These are phyloP conservation scores for Neoscelio sp. DNA, from an alignment of 2,888 invertebrate genomes.

Conservation along the genomic window DNA sequence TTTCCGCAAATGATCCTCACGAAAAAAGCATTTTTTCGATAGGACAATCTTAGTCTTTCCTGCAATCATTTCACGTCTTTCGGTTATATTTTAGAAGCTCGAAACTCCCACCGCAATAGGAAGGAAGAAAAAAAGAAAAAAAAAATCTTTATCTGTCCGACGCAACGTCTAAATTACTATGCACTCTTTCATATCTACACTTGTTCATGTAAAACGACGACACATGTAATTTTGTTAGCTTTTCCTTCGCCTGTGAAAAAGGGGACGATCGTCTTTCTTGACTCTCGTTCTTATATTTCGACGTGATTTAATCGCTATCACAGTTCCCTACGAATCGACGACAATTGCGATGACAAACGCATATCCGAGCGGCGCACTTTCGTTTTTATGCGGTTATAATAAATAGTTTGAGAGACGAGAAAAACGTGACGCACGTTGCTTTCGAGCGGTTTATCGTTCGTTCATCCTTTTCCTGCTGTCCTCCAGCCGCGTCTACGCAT, in stretches of 20 bases:
- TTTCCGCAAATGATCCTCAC: too few relatives aligned
- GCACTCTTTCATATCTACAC: slow-evolving; percentile 21
- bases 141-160: slow-evolving; percentile 35
- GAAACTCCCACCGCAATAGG: too few relatives aligned
- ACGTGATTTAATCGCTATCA: slow-evolving; percentile 68
- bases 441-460: slow-evolving; percentile 3
- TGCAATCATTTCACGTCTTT: not conserved
- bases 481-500: not conserved
- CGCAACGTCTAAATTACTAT: slow-evolving; percentile 42
- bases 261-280: slow-evolving; percentile 15
- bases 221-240: slow-evolving; percentile 60
- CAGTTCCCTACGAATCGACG: slow-evolving; percentile 62
- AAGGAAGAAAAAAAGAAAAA: slow-evolving; percentile 2
- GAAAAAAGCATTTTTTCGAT: not conserved
- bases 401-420: slow-evolving; percentile 13
- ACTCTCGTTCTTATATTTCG: slow-evolving; percentile 34
- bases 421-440: slow-evolving; percentile 18
- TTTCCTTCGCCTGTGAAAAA: slow-evolving; percentile 34
- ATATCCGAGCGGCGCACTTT: slow-evolving; percentile 8
- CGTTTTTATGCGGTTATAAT: slow-evolving; percentile 15
- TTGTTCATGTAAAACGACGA: slow-evolving; percentile 26
- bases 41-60: not conserved
- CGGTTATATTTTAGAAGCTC: slow-evolving; percentile 45
- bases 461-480: not conserved
- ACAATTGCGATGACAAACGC: slow-evolving; percentile 37